Base-by-base conservation (phyloP, 2,888 invertebrate genomes). In the Bugula neritina region DNA sequence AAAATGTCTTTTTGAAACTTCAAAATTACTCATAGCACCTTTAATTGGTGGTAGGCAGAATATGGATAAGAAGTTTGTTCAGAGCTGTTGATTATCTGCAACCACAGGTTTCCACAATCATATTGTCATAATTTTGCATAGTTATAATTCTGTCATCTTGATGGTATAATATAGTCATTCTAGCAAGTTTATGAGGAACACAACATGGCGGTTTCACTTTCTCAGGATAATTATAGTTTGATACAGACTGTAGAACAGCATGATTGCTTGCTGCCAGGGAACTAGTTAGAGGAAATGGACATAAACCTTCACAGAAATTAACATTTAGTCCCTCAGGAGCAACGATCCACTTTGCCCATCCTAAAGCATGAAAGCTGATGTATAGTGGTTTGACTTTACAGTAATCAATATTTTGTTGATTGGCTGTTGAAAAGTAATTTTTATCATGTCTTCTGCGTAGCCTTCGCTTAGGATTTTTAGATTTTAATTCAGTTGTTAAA, bases 331-430 rank as follows among this genome's bases (percentile, higher is more conserved):
- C 74, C 74, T 80, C 79, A 1, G 83, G 83, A 71, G 80, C 79
- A 34, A 83, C 77, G 55, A 83, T 80, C 80, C 82, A 82, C 71
- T 78, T 75, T 1, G 79, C 80, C 81, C 82, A 83, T 1, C 82
- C 82, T 25, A 83, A 78, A 17, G 74, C 73, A 72, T 79, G 77
- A 74, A 83, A 83, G 74, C 81, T 80, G 1, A 83, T 78, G 34
- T 76, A 74, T 63, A 81, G 79, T 54, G 81, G 79, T 69, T 79
- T 75, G 34, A 75, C 54, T 69, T 77, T 73, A 71, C 74, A 73
- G 23, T 35, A 63, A 10, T 63, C 31, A 27, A 31, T 27, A 13
- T 31, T 27, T 63, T 31, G 21, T 17, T 31, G 2, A n/a, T 63
- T 63, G 63, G 31, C 63, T 3, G 29, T 3, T 27, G 31, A 3